Conservation (phyloP, 2,888 invertebrate genomes). For the Agrochola lota region DNA sequence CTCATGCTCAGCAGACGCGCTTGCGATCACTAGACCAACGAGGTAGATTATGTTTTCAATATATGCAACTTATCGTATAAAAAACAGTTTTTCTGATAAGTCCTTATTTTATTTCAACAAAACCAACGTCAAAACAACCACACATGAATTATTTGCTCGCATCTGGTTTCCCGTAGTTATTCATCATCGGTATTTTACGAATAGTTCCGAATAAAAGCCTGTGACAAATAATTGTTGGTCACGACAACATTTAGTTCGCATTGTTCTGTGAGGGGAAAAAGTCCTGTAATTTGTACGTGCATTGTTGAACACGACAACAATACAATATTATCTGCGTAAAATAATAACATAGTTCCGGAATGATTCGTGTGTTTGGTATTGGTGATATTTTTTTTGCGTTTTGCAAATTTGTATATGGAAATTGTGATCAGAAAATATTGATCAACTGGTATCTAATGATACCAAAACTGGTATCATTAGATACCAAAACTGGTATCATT, state of each 20-base stretch:
- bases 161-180: conserved; percentile 36
- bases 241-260: conserved; percentile 37
- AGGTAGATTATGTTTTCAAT: too few relatives aligned
- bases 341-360: conserved; percentile 5
- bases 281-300: conserved; percentile 36
- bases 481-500: too few relatives aligned
- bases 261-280: conserved; percentile 35
- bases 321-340: conserved; percentile 21
- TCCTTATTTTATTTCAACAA: background rate
- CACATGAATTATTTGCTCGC: conserved; percentile 3
- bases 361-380: conserved; percentile 5
- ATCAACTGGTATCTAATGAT: too few relatives aligned
- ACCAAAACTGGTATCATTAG: too few relatives aligned
- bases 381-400: too few relatives aligned
- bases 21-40: too few relatives aligned
- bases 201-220: conserved; percentile 42
- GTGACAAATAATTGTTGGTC: conserved; percentile 38
- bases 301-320: conserved; percentile 23
- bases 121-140: background rate
- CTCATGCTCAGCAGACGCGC: too few relatives aligned
- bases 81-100: too few relatives aligned
- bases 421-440: background rate
- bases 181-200: conserved; percentile 27
- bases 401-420: background rate
- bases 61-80: too few relatives aligned